Percentiles rank a stretch among this genome's conserved stretches.
phyloP scores from a whole-genome alignment of 2,888 invertebrate species.

The Eupithecia insigniata region DNA sequence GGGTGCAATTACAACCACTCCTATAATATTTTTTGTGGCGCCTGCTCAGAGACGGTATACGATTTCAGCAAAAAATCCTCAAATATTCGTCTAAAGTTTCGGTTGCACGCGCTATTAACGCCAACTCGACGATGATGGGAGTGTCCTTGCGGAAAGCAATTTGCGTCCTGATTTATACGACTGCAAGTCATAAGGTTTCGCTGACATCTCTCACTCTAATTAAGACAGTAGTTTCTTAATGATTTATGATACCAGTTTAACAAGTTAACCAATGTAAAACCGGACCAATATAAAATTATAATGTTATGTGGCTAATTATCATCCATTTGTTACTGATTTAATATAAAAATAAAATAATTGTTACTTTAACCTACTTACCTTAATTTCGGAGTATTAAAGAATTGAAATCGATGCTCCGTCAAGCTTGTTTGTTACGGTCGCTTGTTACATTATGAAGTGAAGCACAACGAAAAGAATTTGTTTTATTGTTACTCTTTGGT shows the following conservation, averaged over 20 bases:
- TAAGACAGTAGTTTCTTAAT: constrained; percentile 71
- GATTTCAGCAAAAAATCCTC: constrained; percentile 72
- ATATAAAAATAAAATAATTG: not conserved
- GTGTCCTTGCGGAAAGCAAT: constrained; percentile 81
- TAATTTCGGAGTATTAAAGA: not conserved
- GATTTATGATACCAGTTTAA: constrained; percentile 65
- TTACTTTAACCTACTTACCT: not conserved
- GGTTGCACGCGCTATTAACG: constrained; percentile 83
- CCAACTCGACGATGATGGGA: constrained; percentile 76
- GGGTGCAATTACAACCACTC: constrained; percentile 60
- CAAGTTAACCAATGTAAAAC: constrained; percentile 30
- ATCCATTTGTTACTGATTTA: not conserved
- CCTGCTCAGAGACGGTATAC: constrained; percentile 60
- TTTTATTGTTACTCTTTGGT: constrained; percentile 67
- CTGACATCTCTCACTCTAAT: constrained; percentile 77
- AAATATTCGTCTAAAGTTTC: constrained; percentile 76
- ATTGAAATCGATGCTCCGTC: constrained; percentile 54
- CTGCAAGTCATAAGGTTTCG: constrained; percentile 65
- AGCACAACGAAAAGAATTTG: constrained; percentile 65
- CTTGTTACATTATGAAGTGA: constrained; percentile 73
- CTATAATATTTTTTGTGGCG: constrained; percentile 65
- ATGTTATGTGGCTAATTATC: not conserved
- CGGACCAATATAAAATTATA: not conserved
- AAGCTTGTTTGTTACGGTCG: constrained; percentile 68
- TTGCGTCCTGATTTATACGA: constrained; percentile 78